Percentiles rank a stretch among this genome's conserved stretches.
These are phyloP conservation scores for Spondyliosoma cantharus DNA, from an alignment of 2,797 vertebrate species.

Conservation along the genomic window DNA sequence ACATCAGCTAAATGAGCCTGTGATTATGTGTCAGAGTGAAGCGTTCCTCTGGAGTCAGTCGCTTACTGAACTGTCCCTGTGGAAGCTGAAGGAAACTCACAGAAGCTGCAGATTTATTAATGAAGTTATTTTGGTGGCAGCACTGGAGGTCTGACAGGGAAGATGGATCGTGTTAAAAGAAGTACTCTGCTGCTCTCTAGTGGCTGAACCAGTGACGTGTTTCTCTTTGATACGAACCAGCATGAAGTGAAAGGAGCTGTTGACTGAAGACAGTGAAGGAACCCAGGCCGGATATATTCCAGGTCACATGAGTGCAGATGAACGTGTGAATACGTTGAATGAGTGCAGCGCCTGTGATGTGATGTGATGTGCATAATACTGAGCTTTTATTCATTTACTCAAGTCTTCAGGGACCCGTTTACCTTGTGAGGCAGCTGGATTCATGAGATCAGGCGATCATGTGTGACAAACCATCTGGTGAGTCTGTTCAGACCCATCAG, in stretches of 20 bases:
- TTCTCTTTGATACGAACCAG: background rate
- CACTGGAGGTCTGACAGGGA: background rate
- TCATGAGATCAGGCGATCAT: too few species aligned
- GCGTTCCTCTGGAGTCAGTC: constrained; percentile 12
- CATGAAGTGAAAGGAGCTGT: background rate
- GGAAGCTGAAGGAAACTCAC: background rate
- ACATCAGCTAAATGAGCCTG: background rate
- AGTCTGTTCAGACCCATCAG: too few species aligned
- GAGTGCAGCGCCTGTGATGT: background rate
- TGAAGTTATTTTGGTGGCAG: background rate
- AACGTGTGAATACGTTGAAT: background rate
- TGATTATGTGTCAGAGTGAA: background rate
- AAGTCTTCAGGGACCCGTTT: background rate
- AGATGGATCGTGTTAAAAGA: background rate
- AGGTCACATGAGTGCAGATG: background rate
- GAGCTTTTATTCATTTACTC: background rate
- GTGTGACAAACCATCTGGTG: too few species aligned
- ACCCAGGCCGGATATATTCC: background rate
- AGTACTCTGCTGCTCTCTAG: constrained; percentile 56
- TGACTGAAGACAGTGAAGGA: background rate
- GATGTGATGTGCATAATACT: background rate
- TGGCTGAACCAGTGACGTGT: constrained; percentile 13
- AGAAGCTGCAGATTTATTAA: background rate
- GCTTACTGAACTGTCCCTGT: background rate
- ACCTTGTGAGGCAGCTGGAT: too few species aligned